Conservation (phyloP, 2,113 vertebrate genomes). For the Corynorhinus townsendii region DNA sequence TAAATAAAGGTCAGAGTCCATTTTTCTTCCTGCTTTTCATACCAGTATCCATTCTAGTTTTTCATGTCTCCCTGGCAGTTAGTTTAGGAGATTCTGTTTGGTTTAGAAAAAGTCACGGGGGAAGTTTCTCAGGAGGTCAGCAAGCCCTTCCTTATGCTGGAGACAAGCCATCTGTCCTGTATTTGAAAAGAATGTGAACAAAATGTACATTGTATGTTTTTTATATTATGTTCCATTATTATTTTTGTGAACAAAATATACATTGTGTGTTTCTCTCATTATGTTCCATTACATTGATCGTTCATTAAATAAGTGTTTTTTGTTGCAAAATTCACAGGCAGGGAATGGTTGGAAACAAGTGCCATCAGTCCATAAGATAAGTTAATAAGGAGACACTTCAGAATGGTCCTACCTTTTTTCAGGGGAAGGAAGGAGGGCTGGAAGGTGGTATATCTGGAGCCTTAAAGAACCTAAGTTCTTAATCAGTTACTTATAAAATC, state of each 20-base stretch:
- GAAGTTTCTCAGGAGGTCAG: slow-evolving; percentile 21
- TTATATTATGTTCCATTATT: slow-evolving; percentile 73
- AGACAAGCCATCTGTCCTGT: neutral
- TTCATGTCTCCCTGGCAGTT: neutral
- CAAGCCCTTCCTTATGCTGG: neutral
- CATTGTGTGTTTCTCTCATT: slow-evolving; percentile 68
- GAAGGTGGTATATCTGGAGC: neutral
- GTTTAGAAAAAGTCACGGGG: neutral
- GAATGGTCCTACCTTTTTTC: neutral
- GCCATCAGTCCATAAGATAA: neutral
- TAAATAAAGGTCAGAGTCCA: neutral
- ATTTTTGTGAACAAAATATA: slow-evolving; percentile 67
- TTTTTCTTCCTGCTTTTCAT: neutral
- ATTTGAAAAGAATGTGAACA: slow-evolving; percentile 38
- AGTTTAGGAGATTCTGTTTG: neutral
- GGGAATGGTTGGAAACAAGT: neutral
- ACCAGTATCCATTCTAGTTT: neutral
- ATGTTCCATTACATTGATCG: slow-evolving; percentile 76
- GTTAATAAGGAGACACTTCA: neutral
- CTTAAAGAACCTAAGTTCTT: slow-evolving; percentile 2
- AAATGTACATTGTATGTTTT: slow-evolving; percentile 65
- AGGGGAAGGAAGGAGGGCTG: neutral
- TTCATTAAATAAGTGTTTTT: slow-evolving; percentile 74
- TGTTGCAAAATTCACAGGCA: slow-evolving; percentile 50
- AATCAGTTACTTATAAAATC: neutral